Conservation (phyloP, 2,797 vertebrate species). For the Pitangus sulphuratus region DNA sequence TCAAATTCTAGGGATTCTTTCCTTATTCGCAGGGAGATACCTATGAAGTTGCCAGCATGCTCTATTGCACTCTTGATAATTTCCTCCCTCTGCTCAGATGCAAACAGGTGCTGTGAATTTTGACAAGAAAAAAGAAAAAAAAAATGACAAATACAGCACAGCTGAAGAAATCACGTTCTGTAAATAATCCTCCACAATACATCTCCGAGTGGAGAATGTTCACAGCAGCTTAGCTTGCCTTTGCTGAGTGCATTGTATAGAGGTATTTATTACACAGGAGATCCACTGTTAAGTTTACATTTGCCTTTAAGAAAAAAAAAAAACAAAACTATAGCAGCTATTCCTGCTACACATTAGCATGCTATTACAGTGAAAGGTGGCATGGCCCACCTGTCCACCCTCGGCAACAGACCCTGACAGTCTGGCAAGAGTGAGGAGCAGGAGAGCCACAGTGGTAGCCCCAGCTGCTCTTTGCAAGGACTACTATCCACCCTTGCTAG, state of each 20-base stretch:
- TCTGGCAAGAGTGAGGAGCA: neutral
- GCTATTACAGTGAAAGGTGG: neutral
- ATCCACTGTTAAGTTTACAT: neutral
- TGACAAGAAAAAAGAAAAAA: neutral
- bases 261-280: neutral
- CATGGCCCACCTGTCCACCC: neutral
- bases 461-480: neutral
- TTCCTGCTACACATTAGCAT: neutral
- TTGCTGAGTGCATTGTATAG: neutral
- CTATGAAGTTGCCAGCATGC: slow-evolving; percentile 95
- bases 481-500: neutral
- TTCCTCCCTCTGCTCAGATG: slow-evolving; percentile 94
- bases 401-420: neutral
- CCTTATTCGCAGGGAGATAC: slow-evolving; percentile 89
- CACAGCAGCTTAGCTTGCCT: neutral
- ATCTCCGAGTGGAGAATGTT: neutral
- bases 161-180: neutral
- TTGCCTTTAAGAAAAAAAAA: neutral
- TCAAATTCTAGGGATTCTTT: slow-evolving; percentile 93
- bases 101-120: slow-evolving; percentile 91
- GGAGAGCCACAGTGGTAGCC: neutral
- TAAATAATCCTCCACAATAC: neutral
- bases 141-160: neutral
- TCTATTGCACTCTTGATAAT: slow-evolving; percentile 96
- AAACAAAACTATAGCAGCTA: neutral